Evolutionary conservation across 2,113 vertebrate species (phyloP), one percentile per base, ranked within the genome.

Genomic region (Mastomys natalensis): DNA sequence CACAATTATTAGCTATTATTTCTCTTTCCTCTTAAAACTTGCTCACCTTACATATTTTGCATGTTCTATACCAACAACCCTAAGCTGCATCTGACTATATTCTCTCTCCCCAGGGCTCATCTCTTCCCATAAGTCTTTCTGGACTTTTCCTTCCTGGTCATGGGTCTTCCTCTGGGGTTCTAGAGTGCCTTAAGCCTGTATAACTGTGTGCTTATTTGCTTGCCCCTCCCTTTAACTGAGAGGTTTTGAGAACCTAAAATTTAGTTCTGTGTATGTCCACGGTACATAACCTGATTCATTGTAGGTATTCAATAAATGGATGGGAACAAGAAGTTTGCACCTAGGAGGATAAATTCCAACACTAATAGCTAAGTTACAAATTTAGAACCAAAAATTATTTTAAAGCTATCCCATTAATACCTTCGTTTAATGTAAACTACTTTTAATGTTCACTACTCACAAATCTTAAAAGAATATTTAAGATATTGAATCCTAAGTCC

Each of bases 391-490:
- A n/a, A 45, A 45, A 34, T 62, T 86, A 86, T 34, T 68, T 66
- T 17, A 77, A 87, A 95, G 43, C 3, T 29, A 84, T 62, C 55
- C 31, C 29, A 29, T 62, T 84, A 43, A 62, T 58, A 73, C 60
- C 16, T 16, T 10, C 58, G 37, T 40, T 76, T 77, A 58, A 43
- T 45, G 7, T 66, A 87, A 31, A 68, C 29, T 16, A 68, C 66
- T 16, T 34, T 1, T 70, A 45, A 85, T 9, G 31, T 24, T 2
- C 10, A 80, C 72, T 96, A 34, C 10, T 58, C 9, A 58, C 58
- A 93, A 90, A 96, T 26, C 3, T 85, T 74, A 17, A 60, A 70
- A 94, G n/a, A 87, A 40, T 26, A n/a, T n/a, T n/a, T n/a, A n/a
- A n/a, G n/a, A n/a, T n/a, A n/a, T 4, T 84, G 1, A 43, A 93